Conservation (phyloP, 2,113 vertebrate species). For the Lycaon pictus region DNA sequence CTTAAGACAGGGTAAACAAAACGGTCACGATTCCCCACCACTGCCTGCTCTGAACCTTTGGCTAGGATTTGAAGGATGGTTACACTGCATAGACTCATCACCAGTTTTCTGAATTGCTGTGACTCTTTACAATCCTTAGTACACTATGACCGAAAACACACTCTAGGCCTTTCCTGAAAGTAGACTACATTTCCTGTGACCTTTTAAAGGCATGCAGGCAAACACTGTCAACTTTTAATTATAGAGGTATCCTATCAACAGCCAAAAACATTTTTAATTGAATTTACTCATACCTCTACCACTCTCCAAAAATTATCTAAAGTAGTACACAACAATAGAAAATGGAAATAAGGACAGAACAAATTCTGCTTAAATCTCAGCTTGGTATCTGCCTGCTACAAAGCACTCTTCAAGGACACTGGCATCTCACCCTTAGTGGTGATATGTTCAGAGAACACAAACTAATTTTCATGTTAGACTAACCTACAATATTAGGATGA, state of each 20-base stretch:
- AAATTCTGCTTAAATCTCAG: slow-evolving; percentile 35
- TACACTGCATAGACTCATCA: neutral
- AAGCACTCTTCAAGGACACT: neutral
- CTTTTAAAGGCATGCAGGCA: slow-evolving; percentile 69
- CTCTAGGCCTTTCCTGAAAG: slow-evolving; percentile 71
- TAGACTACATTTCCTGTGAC: slow-evolving; percentile 66
- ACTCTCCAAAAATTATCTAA: slow-evolving; percentile 68
- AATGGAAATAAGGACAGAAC: slow-evolving; percentile 34
- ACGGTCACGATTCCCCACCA: neutral
- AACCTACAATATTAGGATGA: slow-evolving; percentile 54
- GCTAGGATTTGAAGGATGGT: neutral
- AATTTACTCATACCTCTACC: slow-evolving; percentile 59
- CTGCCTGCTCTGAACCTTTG: neutral
- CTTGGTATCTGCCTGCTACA: neutral
- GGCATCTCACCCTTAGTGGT: neutral
- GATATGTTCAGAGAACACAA: slow-evolving; percentile 1
- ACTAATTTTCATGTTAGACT: slow-evolving; percentile 44
- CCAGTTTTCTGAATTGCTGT: slow-evolving; percentile 57
- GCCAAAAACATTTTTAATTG: slow-evolving; percentile 72
- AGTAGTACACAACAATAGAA: slow-evolving; percentile 46
- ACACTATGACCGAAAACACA: slow-evolving; percentile 65
- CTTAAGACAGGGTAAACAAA: neutral
- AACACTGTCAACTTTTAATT: slow-evolving; percentile 76
- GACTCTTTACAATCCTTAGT: neutral
- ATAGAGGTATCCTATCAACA: slow-evolving; percentile 67